Conservation (phyloP, 2,797 vertebrate genomes). For the Xenopus petersii region DNA sequence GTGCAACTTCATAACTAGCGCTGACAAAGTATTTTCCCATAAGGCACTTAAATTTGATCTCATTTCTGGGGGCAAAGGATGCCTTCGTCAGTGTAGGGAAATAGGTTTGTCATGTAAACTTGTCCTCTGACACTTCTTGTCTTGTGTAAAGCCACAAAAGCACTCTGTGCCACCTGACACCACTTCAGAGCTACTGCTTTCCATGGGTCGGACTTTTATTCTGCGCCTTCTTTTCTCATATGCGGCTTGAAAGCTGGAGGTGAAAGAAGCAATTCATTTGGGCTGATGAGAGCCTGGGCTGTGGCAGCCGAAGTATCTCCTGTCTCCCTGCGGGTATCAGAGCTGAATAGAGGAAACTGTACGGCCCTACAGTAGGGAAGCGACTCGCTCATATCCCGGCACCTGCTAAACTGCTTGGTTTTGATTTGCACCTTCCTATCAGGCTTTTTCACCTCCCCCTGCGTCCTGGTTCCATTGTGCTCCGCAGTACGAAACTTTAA, state of each 20-base stretch:
- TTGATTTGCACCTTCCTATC: constrained; percentile 34
- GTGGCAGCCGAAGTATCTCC: not conserved
- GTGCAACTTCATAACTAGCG: not conserved
- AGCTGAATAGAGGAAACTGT: constrained; percentile 6
- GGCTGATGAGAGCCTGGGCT: constrained; percentile 12
- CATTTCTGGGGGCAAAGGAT: not conserved
- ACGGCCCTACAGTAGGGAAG: constrained; percentile 30
- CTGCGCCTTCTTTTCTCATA: constrained; percentile 15
- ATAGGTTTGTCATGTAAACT: constrained; percentile 39
- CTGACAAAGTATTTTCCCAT: not conserved
- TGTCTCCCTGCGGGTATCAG: not conserved
- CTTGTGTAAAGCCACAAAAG: constrained; percentile 53
- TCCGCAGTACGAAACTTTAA: not conserved
- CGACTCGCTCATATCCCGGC: constrained; percentile 24
- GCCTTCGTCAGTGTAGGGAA: not conserved
- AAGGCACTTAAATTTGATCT: not conserved
- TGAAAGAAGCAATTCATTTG: constrained; percentile 10
- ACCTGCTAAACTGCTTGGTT: constrained; percentile 27
- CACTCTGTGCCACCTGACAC: constrained; percentile 49
- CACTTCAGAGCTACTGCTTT: constrained; percentile 36
- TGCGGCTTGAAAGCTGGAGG: constrained; percentile 29
- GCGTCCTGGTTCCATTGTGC: constrained; percentile 3
- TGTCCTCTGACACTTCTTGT: constrained; percentile 54
- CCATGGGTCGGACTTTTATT: constrained; percentile 16
- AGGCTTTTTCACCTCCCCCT: constrained; percentile 29